Evolutionary conservation across 2,888 invertebrate genomes (phyloP), one percentile per base, ranked within the genome.

Genomic region (Drosophila nigricruria): DNA sequence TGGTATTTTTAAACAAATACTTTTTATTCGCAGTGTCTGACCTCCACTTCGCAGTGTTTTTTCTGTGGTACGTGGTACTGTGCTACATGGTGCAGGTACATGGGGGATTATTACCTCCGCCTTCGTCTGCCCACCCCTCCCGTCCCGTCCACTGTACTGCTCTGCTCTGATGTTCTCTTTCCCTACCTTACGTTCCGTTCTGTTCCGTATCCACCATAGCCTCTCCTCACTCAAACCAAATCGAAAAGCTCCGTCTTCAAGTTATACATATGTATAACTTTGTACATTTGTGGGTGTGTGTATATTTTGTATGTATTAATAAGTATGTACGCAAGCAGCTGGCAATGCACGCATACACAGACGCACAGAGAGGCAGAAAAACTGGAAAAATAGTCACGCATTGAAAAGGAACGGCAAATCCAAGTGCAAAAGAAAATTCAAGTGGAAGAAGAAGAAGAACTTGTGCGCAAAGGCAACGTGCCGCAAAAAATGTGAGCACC

Each of bases 401-500:
- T 42, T 68, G 49, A 65, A 62, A 77, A 70, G 63, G 57, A 73
- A 68, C 61, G 45, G 70, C 45, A 65, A 79, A 74, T 77, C 64
- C 62, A 61, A 74, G 61, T 56, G 64, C 67, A 50, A 65, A 68
- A 81, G 59, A 57, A 65, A 70, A 65, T 52, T 56, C 32, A 70
- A 66, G 59, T 63, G 56, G 30, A 47, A 18, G 45, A 47, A 27
- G n/a, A 27, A 18, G 27, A 10, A n/a, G 45, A 77, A 67, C 49
- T 67, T 77, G 50, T 52, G 70, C 69, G 67, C 58, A 64, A 63
- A 76, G 69, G 58, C 71, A 52, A 70, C 54, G 63, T 53, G 70
- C 53, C 63, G 65, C 54, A 80, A 81, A 86, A 82, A 83, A 77
- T 79, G 40, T 62, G 52, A 54, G 54, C 65, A 65, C 53, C 68